phyloP scores from a whole-genome alignment of 2,888 invertebrate species.

The Linnaemya vulpina region DNA sequence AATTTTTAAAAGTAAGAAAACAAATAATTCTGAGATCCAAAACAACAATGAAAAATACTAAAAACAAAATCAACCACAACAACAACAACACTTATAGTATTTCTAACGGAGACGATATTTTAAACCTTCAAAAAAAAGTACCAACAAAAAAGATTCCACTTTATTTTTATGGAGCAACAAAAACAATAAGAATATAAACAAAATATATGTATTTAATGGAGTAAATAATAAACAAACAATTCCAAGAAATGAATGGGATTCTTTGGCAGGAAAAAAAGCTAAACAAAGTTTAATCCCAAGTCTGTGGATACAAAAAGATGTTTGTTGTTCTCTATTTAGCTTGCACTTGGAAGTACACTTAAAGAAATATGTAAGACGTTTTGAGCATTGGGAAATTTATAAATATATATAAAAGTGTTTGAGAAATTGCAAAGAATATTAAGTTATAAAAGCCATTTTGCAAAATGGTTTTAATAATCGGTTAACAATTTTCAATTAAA shows the following conservation, averaged over 20 bases:
- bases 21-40: conserved; percentile 18
- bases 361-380: neutral
- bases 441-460: too few species aligned
- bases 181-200: conserved; percentile 42
- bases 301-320: conserved; percentile 37
- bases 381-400: neutral
- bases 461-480: too few species aligned
- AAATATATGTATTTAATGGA: conserved; percentile 57
- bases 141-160: neutral
- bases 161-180: conserved; percentile 19
- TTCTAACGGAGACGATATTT: conserved; percentile 19
- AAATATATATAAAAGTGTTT: neutral
- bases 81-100: conserved; percentile 4
- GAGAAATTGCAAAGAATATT: too few species aligned
- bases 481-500: too few species aligned
- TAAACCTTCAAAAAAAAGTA: conserved; percentile 37
- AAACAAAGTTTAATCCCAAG: conserved; percentile 51
- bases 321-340: neutral
- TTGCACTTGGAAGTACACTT: neutral
- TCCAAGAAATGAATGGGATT: conserved; percentile 59
- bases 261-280: conserved; percentile 27
- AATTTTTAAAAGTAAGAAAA: neutral
- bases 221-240: conserved; percentile 65
- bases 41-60: neutral
- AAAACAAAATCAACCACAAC: conserved; percentile 2